These are phyloP conservation scores for Drepanosiphum platanoidis DNA, from an alignment of 2,888 invertebrate genomes.

Conservation along the genomic window DNA sequence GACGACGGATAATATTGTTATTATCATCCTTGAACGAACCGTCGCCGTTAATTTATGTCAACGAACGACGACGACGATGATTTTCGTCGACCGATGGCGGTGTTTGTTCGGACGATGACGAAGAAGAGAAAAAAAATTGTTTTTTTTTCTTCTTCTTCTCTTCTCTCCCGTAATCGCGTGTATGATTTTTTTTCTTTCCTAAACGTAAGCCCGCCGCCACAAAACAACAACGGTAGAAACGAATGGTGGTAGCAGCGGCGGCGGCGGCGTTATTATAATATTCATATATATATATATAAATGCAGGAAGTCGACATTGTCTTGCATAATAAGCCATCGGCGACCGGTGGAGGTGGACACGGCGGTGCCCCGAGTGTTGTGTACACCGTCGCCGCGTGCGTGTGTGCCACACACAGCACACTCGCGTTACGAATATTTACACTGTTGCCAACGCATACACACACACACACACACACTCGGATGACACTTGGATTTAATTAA, in stretches of 20 bases:
- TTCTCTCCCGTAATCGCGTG: background rate
- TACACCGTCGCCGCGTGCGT: conserved; percentile 1
- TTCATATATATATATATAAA: no score
- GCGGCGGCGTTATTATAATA: conserved; percentile 39
- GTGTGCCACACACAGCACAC: no score
- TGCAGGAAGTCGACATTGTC: conserved; percentile 62
- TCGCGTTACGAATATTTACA: conserved; percentile 41
- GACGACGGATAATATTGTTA: conserved; percentile 16
- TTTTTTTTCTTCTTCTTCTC: background rate
- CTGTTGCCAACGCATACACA: conserved; percentile 50
- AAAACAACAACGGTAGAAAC: background rate
- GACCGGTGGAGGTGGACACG: background rate
- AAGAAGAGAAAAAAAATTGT: background rate
- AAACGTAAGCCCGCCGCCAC: background rate
- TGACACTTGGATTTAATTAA: conserved; percentile 44
- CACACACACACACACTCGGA: background rate
- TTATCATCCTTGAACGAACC: background rate
- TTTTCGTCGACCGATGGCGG: conserved; percentile 11
- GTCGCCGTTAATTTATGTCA: conserved; percentile 32
- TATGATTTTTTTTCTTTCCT: background rate
- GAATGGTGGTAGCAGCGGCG: conserved; percentile 13
- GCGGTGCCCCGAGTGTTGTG: background rate
- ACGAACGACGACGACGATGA: conserved; percentile 1
- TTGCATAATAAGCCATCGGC: conserved; percentile 59
- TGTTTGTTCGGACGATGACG: no score